Conservation (phyloP, 2,888 invertebrate genomes). For the Pristionchus exspectatus region DNA sequence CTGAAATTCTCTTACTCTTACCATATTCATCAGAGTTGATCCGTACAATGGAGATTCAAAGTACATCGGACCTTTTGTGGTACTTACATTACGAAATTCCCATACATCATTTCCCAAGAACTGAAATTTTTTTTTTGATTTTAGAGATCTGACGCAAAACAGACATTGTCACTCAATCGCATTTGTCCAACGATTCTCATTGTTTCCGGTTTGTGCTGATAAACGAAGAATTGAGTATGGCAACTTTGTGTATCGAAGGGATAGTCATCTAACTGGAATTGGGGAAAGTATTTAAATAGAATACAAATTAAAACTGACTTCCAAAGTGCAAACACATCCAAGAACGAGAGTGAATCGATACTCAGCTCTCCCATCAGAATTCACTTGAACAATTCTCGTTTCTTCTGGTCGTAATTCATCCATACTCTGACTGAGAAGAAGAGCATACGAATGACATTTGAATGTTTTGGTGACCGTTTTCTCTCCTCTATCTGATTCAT, state of each 20-base stretch:
- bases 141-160: neutral
- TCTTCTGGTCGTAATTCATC: conserved; percentile 44
- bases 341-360: conserved; percentile 43
- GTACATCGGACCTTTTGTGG: neutral
- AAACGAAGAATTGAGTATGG: neutral
- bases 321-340: conserved; percentile 21
- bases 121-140: too few relatives aligned
- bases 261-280: conserved; percentile 23
- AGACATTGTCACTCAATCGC: neutral
- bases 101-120: neutral
- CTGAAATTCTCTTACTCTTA: neutral
- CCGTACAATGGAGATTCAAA: neutral
- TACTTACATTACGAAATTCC: neutral
- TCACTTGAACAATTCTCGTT: neutral
- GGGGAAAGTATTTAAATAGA: neutral
- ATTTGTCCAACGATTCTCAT: neutral
- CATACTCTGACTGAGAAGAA: conserved; percentile 10
- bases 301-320: neutral
- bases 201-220: conserved; percentile 2
- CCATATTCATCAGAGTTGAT: neutral
- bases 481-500: neutral
- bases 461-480: too few relatives aligned
- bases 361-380: neutral
- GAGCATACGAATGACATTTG: too few relatives aligned
- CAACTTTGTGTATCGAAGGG: conserved; percentile 42